Evolutionary conservation across 2,113 vertebrate genomes (phyloP), one percentile per base, ranked within the genome.

Genomic region (Macquaria ambigua): DNA sequence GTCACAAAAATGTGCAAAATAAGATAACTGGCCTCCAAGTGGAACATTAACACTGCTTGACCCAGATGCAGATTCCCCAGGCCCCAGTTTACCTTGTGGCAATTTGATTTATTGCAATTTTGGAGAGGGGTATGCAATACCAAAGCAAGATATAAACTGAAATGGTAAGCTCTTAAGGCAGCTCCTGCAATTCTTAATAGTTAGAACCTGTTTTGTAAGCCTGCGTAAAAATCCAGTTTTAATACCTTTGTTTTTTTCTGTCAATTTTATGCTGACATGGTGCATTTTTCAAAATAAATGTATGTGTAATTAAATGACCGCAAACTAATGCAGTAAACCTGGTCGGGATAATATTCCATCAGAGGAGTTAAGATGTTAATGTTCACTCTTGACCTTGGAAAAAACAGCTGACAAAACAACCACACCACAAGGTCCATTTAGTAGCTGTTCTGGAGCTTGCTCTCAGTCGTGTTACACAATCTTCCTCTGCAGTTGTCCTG

Each of bases 31-130:
- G 25, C 41, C n/a, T 58, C 10, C 3, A 58, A 41, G 73, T 77
- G 53, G 23, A 78, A 55, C n/a, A n/a, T 55, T 68, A 62, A 58
- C n/a, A 0, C 18, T 39, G 73, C 28, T 75, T 59, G 69, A 83
- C 64, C 46, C 55, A 69, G n/a, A 77, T 84, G 39, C 46, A 63
- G 41, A 59, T 52, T 34, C 11, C 37, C 53, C 21, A 43, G 23
- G 12, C 37, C 21, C 52, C 6, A 28, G 43, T 50, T 68, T 37
- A n/a, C 14, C n/a, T 7, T 5, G 59, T 43, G 8, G 31, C 9
- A 21, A 7, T 76, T 12, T 59, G 11, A 31, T 31, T 31, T 31
- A 31, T 31, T 31, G 28, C 23, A n/a, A 4, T 63, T 25, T 15
- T 21, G 0, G 3, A 2, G 4, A 5, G 55, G 3, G 1, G 11